Evolutionary conservation across 92 coral and sea anemone species (phyloP).

Genomic region (Heteractis magnifica): DNA sequence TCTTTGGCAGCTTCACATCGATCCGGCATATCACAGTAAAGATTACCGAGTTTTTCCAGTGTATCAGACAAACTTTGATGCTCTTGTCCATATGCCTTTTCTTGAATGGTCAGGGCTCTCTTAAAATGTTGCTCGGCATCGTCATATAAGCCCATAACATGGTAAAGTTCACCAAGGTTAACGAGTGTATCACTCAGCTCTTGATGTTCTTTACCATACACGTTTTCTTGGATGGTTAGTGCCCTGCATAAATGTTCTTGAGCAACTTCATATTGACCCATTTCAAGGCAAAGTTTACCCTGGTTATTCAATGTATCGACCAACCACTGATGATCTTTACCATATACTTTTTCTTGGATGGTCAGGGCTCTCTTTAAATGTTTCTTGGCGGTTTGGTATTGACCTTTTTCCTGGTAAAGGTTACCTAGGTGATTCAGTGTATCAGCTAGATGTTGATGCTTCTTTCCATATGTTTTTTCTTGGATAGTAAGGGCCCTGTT

Average conservation of each 20-base stretch:
- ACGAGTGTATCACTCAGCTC: background rate
- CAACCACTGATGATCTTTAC: background rate
- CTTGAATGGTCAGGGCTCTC: constrained; percentile 17
- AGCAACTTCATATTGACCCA: background rate
- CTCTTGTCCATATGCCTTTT: background rate
- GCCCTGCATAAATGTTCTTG: background rate
- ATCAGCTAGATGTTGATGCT: background rate
- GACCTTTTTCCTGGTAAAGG: background rate
- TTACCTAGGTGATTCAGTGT: constrained; percentile 6
- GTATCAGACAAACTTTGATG: background rate
- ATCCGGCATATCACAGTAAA: background rate
- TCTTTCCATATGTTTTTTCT: background rate
- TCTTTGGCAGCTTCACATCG: background rate
- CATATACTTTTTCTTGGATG: constrained; percentile 4
- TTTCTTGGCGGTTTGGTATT: constrained; percentile 5
- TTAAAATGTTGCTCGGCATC: constrained; percentile 14
- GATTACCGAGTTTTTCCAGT: background rate
- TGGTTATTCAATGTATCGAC: background rate
- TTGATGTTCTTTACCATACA: background rate
- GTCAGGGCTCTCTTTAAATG: constrained; percentile 12
- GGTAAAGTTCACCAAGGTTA: constrained; percentile 12
- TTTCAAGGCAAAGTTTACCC: background rate
- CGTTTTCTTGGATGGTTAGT: background rate
- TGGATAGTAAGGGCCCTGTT: background rate
- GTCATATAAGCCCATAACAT: background rate